Evolutionary conservation across 2,888 invertebrate species (phyloP).

Genomic region (Cerceris rybyensis): DNA sequence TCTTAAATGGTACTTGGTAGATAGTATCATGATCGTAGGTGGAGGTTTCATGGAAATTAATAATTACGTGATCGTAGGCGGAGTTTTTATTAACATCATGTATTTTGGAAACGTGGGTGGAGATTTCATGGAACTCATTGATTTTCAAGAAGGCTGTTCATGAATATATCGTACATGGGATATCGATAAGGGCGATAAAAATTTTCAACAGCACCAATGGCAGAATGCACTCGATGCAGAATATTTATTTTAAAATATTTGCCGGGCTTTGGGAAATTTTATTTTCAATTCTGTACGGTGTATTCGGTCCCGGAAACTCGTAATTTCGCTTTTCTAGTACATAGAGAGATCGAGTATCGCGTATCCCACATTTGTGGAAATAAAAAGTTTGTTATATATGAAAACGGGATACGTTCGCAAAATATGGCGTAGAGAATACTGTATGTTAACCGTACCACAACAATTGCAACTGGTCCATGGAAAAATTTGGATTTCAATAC

Average conservation of each 20-base stretch:
- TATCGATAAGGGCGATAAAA: background rate
- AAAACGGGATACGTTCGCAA: background rate
- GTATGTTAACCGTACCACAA: background rate
- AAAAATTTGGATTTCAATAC: too few species aligned
- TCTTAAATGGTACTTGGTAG: too few species aligned
- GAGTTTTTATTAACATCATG: too few species aligned
- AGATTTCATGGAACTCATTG: too few species aligned
- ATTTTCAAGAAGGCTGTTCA: background rate
- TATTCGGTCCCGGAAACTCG: slow-evolving; percentile 9
- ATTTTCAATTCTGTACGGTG: slow-evolving; percentile 16
- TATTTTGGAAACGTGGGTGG: too few species aligned
- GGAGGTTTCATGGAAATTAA: too few species aligned
- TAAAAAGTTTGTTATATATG: slow-evolving; percentile 20
- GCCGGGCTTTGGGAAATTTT: slow-evolving; percentile 9
- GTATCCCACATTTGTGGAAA: slow-evolving; percentile 3
- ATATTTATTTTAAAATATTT: slow-evolving; percentile 21
- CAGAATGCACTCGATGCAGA: background rate
- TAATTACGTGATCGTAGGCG: too few species aligned
- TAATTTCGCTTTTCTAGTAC: slow-evolving; percentile 8
- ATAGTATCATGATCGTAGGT: too few species aligned
- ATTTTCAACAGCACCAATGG: background rate
- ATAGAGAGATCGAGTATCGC: slow-evolving; percentile 2
- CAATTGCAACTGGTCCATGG: too few species aligned
- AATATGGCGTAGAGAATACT: background rate
- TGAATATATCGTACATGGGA: background rate